Conservation (phyloP, 2,113 vertebrate species). For the Pachyramphus minor region DNA sequence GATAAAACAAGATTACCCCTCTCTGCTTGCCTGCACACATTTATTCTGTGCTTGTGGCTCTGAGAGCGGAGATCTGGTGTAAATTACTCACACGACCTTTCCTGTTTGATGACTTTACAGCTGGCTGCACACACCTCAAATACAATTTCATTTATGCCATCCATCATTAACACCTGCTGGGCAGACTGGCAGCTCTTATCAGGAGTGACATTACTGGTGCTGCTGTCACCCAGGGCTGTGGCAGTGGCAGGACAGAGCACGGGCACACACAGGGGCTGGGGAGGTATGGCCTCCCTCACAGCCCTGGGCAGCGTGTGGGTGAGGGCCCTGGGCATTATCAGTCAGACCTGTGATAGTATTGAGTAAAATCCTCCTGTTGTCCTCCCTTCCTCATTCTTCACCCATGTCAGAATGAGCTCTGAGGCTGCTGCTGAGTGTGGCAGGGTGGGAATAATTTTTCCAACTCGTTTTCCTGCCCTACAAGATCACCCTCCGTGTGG, state of each 20-base stretch:
- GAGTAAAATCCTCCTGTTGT: neutral
- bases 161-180: conserved; percentile 8
- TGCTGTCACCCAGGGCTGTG: neutral
- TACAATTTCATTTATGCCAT: neutral
- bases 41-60: neutral
- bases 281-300: neutral
- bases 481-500: neutral
- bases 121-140: conserved; percentile 3
- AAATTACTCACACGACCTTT: conserved; percentile 23
- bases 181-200: neutral
- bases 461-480: neutral
- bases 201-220: accelerated
- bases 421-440: neutral
- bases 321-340: accelerated
- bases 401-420: accelerated
- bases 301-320: neutral
- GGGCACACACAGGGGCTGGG: too few relatives aligned
- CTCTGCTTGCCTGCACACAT: neutral
- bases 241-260: neutral
- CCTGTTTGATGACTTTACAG: neutral
- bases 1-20: neutral
- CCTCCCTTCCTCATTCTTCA: neutral
- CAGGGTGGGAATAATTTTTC: neutral
- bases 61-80: neutral
- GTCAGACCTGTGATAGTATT: accelerated